Evolutionary conservation across 2,797 vertebrate species (phyloP).

Genomic region (Ataeniobius toweri): DNA sequence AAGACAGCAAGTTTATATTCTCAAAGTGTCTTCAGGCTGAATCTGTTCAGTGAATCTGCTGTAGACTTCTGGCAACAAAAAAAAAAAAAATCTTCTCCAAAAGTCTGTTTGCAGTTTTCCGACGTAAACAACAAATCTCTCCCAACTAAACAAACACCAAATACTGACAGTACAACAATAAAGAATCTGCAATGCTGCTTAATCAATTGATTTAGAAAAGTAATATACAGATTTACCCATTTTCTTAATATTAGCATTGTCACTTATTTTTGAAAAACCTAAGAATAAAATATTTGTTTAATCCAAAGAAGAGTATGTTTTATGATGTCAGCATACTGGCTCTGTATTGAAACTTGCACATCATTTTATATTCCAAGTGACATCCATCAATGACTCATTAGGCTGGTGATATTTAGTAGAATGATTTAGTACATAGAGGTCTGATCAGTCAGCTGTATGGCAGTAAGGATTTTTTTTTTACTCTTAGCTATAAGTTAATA

Average conservation of each 20-base stretch:
- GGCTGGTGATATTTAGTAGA: background rate
- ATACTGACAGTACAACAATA: background rate
- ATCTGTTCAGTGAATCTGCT: slow-evolving; percentile 16
- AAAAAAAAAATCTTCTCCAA: slow-evolving; percentile 23
- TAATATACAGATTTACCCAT: no score
- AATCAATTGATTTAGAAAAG: background rate
- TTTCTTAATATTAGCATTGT: no score
- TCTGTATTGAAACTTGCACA: background rate
- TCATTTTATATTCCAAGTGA: slow-evolving; percentile 9
- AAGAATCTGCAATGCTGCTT: background rate
- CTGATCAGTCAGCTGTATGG: slow-evolving; percentile 16
- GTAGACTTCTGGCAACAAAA: slow-evolving; percentile 20
- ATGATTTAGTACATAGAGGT: background rate
- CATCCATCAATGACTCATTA: slow-evolving; percentile 17
- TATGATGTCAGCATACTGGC: no score
- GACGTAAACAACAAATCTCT: background rate
- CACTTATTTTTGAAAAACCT: background rate
- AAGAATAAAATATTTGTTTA: background rate
- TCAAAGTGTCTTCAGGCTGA: slow-evolving; percentile 29
- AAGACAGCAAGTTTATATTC: slow-evolving; percentile 19
- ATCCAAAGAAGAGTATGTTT: background rate
- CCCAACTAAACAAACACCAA: background rate
- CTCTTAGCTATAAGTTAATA: background rate
- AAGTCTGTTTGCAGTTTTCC: slow-evolving; percentile 16
- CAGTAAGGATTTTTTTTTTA: slow-evolving; percentile 12